Evolutionary conservation across 92 coral and sea anemone species (phyloP).

Genomic region (Palythoa heliodiscus): DNA sequence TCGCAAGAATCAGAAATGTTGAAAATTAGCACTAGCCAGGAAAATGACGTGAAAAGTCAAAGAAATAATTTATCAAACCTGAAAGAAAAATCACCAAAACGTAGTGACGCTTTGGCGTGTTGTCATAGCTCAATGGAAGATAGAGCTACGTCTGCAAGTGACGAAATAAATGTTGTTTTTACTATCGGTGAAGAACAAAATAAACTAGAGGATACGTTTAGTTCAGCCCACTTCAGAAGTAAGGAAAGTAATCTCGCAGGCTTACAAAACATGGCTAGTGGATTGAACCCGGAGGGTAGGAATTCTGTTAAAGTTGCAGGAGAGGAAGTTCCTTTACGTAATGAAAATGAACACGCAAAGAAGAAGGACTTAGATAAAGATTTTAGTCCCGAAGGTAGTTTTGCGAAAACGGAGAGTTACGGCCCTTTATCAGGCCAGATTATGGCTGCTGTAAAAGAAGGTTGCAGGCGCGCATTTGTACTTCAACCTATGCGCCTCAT

Average conservation of each 20-base stretch:
- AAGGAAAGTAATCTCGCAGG: not conserved
- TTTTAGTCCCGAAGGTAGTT: not conserved
- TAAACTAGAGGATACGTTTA: not conserved
- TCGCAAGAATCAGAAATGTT: not conserved
- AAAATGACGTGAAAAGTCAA: not conserved
- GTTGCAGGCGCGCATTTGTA: slow-evolving; percentile 93
- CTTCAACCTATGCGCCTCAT: slow-evolving; percentile 94
- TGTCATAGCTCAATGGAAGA: not conserved
- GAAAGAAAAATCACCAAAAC: not conserved
- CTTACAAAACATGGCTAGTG: not conserved
- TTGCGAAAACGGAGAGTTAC: slow-evolving; percentile 23
- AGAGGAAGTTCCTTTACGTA: not conserved
- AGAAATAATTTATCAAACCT: not conserved
- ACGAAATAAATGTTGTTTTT: not conserved
- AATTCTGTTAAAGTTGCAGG: not conserved
- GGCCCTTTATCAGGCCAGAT: slow-evolving; percentile 98
- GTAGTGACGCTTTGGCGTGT: not conserved
- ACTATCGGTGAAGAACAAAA: not conserved
- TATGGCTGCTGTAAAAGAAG: slow-evolving; percentile 97
- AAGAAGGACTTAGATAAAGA: not conserved
- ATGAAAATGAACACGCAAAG: not conserved
- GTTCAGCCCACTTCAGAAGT: not conserved
- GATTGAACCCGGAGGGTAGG: not conserved
- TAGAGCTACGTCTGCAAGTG: not conserved
- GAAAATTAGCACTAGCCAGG: not conserved